phyloP scores from a whole-genome alignment of 1,140 invertebrate genomes.

The Pogonognathellus flavescens region DNA sequence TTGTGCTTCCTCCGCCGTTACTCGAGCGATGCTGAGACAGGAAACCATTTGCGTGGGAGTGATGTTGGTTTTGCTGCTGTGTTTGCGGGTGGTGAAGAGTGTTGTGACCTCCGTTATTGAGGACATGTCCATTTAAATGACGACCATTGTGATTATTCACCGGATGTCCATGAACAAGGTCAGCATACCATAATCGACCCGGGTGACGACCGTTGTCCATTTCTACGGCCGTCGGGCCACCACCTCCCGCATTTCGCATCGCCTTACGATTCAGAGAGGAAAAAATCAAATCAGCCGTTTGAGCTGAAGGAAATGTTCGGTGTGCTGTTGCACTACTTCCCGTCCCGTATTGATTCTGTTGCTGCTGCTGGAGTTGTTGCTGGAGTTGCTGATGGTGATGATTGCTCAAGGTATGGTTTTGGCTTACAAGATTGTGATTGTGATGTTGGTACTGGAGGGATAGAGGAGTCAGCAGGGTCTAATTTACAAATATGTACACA shows the following conservation, averaged over 20 bases:
- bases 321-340: constrained; percentile 64
- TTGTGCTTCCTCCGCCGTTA: constrained; percentile 40
- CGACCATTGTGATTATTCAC: constrained; percentile 51
- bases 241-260: constrained; percentile 13
- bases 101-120: constrained; percentile 32
- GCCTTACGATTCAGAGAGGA: constrained; percentile 64
- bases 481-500: constrained; percentile 58
- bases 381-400: constrained; percentile 55
- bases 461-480: constrained; percentile 67
- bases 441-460: constrained; percentile 67
- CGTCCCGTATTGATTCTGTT: constrained; percentile 53
- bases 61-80: constrained; percentile 50
- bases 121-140: constrained; percentile 47
- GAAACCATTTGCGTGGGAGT: constrained; percentile 52
- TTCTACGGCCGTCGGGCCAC: background rate
- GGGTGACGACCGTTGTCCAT: constrained; percentile 34
- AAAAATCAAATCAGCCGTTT: constrained; percentile 66
- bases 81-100: constrained; percentile 15
- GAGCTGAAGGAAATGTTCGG: constrained; percentile 65
- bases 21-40: constrained; percentile 44
- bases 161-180: constrained; percentile 59
- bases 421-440: constrained; percentile 56
- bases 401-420: constrained; percentile 56
- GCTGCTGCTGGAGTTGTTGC: constrained; percentile 51
- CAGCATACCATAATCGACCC: constrained; percentile 62